Percentiles rank a stretch among this genome's conserved stretches.
These are phyloP conservation scores for Stenopsyche tienmushanensis DNA, from an alignment of 1,140 invertebrate genomes.

Conservation along the genomic window DNA sequence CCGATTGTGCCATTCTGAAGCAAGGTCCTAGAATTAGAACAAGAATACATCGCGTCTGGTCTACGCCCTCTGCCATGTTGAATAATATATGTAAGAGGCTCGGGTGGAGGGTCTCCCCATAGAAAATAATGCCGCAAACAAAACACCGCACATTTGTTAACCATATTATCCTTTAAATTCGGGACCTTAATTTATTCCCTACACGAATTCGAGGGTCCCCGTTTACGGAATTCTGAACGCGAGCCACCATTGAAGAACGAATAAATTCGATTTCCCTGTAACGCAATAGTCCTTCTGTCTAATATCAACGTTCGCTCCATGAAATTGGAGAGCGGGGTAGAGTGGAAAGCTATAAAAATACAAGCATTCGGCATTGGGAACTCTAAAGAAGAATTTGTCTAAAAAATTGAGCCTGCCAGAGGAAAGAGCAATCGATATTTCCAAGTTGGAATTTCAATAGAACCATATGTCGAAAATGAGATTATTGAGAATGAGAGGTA, in stretches of 20 bases:
- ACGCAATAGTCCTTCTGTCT: background rate
- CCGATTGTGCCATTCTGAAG: background rate
- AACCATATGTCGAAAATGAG: too few relatives aligned
- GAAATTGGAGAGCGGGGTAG: too few relatives aligned
- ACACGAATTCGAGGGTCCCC: background rate
- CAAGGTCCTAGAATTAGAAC: background rate
- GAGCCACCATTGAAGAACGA: background rate
- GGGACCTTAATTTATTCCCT: conserved; percentile 18
- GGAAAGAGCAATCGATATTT: too few relatives aligned
- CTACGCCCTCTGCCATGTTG: too few relatives aligned
- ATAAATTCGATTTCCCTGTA: conserved; percentile 13
- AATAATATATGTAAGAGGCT: conserved; percentile 8
- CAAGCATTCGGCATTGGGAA: too few relatives aligned
- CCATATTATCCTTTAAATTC: conserved; percentile 20
- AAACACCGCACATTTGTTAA: conserved; percentile 15
- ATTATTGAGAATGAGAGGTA: too few relatives aligned
- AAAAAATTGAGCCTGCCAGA: too few relatives aligned
- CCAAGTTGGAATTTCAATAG: too few relatives aligned
- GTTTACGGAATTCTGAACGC: background rate
- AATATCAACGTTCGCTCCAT: background rate
- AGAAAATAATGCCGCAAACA: conserved; percentile 21
- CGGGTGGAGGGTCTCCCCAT: background rate
- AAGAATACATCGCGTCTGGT: background rate
- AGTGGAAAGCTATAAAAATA: too few relatives aligned
- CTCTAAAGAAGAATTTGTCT: too few relatives aligned